A percentile compares a stretch with the other conserved stretches of the same genome.
phyloP scores from a whole-genome alignment of 2,888 invertebrate species.

The Epinotia brunnichana region DNA sequence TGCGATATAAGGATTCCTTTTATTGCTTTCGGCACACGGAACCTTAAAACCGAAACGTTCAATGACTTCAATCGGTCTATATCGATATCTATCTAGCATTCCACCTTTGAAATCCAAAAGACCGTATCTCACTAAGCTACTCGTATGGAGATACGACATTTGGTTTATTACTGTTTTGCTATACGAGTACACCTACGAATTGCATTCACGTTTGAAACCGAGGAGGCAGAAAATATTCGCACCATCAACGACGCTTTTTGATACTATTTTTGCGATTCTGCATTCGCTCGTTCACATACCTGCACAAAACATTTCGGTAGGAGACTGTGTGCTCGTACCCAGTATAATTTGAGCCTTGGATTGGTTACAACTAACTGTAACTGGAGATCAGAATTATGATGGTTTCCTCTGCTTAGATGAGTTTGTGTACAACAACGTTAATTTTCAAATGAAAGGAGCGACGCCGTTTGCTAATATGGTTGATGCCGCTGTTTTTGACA shows the following conservation, averaged over 20 bases:
- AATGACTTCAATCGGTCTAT: conserved; percentile 19
- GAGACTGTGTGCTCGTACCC: background rate
- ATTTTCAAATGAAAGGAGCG: background rate
- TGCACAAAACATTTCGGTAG: conserved; percentile 2
- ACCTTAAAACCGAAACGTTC: conserved; percentile 5
- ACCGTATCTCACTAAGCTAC: conserved; percentile 7
- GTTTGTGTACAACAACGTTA: background rate
- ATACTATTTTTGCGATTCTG: conserved; percentile 20
- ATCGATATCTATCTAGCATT: conserved; percentile 9
- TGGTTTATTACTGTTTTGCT: background rate
- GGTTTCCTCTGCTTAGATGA: background rate
- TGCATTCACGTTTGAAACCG: conserved; percentile 21
- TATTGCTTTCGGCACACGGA: background rate
- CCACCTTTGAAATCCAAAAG: background rate
- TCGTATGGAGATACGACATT: conserved; percentile 2
- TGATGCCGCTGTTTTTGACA: no score
- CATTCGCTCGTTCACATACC: conserved; percentile 5
- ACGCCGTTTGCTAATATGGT: background rate
- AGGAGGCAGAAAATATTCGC: conserved; percentile 28
- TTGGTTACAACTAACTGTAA: background rate
- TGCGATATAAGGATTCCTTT: background rate
- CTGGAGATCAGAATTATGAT: background rate
- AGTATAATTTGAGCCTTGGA: background rate
- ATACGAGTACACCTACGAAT: conserved; percentile 12
- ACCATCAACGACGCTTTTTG: conserved; percentile 20